Percentiles rank a stretch among this genome's conserved stretches.
Conservation (phyloP, 2,888 invertebrate species). For the Andrena fulva region DNA sequence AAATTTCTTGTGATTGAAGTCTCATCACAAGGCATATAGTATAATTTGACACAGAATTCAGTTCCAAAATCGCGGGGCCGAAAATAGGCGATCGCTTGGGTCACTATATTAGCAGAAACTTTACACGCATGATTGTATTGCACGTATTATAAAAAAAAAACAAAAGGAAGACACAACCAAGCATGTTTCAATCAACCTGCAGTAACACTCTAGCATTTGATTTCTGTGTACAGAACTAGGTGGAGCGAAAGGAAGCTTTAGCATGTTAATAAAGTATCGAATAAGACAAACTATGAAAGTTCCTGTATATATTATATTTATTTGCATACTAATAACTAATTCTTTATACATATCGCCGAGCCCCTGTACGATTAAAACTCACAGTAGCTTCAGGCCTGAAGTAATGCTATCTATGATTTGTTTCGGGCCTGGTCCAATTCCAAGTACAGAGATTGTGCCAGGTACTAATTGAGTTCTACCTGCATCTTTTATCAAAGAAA, state of each 20-base stretch:
- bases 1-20: too few relatives aligned
- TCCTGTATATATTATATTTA: conserved; percentile 12
- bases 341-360: not conserved
- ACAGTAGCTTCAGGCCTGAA: conserved; percentile 88
- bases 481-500: conserved; percentile 87
- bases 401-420: conserved; percentile 88
- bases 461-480: conserved; percentile 90
- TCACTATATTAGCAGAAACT: conserved; percentile 10
- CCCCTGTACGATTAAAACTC: conserved; percentile 51
- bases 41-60: too few relatives aligned
- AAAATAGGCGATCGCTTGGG: too few relatives aligned
- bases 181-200: conserved; percentile 22
- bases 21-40: too few relatives aligned
- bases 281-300: not conserved
- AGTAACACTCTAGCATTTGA: conserved; percentile 22
- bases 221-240: conserved; percentile 7
- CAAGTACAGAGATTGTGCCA: conserved; percentile 90
- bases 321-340: conserved; percentile 1
- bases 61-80: too few relatives aligned
- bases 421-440: conserved; percentile 89
- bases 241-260: conserved; percentile 22
- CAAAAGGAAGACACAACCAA: not conserved
- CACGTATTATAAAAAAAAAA: not conserved
- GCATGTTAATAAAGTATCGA: conserved; percentile 33
- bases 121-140: conserved; percentile 28